Percentiles rank a stretch among this genome's conserved stretches.
These are phyloP conservation scores for Cancer borealis DNA, from an alignment of 2,888 invertebrate species.

Conservation along the genomic window DNA sequence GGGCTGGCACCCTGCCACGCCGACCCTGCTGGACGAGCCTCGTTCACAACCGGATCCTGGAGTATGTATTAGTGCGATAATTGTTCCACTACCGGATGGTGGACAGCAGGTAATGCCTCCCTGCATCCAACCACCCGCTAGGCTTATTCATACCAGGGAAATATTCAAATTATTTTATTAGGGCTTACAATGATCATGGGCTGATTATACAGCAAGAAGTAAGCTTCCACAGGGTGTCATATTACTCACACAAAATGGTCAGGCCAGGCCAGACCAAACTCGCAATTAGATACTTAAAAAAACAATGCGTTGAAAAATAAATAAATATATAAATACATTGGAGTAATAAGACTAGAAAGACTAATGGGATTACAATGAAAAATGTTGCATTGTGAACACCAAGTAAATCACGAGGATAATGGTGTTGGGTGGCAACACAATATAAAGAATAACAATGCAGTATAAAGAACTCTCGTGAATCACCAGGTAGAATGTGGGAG, in stretches of 20 bases:
- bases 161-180: neutral
- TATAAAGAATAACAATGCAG: neutral
- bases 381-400: neutral
- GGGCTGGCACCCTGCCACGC: too few relatives aligned
- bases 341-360: slow-evolving; percentile 18
- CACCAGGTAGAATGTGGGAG: neutral
- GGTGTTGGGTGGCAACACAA: neutral
- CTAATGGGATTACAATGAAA: neutral
- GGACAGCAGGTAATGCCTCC: neutral
- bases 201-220: neutral
- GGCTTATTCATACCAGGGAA: neutral
- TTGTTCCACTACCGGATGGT: neutral
- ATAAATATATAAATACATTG: neutral
- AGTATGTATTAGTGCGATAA: too few relatives aligned
- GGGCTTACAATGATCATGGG: neutral
- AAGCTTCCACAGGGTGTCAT: neutral
- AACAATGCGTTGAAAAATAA: neutral
- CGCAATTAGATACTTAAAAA: neutral
- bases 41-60: too few relatives aligned
- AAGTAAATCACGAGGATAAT: neutral
- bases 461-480: neutral
- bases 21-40: too few relatives aligned
- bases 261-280: neutral
- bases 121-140: neutral
- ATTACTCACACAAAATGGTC: neutral